Base-by-base conservation (phyloP, 1,140 invertebrate genomes). In the Pachyrhynchus sulphureomaculatus region DNA sequence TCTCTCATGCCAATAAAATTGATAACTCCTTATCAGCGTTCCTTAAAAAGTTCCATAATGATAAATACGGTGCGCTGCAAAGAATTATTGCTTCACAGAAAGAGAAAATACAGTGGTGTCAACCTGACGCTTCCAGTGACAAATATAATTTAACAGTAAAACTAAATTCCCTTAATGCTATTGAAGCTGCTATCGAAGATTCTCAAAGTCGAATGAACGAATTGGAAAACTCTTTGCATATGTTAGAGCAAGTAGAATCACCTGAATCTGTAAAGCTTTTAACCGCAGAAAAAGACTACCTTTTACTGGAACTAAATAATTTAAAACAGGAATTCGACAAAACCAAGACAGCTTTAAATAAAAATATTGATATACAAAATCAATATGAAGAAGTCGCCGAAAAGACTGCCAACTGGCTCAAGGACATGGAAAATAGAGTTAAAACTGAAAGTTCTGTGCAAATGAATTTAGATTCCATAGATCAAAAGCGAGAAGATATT, bases 81-180 rank as follows among this genome's bases (percentile, higher is more conserved):
- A 84, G 92, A 65, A 87, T 90, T 74, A 82, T 96, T 2, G 80
- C 82, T 37, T 86, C 87, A 1, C 85, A 89, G 44, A 88, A 88
- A 63, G 95, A 97, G 72, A 97, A 97, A 76, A 85, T 95, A 0
- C 80, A 84, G n/a, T 97, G 94, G 93, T 96, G 93, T 76, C 83
- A 88, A 62, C 90, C 91, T 0, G 93, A 96, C 74, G 83, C 88
- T 4, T 86, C 86, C 23, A 93, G 89, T 70, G 93, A 97, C 73
- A 86, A 88, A 72, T 96, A 94, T 72, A 95, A 93, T 75, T 79
- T 96, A n/a, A 91, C 96, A 80, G 88, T 93, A 0, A 97, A 97
- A 79, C 82, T 91, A 70, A 84, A 87, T 2, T 88, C 92, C 5
- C 70, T 96, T n/a, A 74, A 80, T 56, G 91, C 93, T 64, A 86